phyloP scores from a whole-genome alignment of 2,797 vertebrate genomes.

The Sciurus carolinensis region DNA sequence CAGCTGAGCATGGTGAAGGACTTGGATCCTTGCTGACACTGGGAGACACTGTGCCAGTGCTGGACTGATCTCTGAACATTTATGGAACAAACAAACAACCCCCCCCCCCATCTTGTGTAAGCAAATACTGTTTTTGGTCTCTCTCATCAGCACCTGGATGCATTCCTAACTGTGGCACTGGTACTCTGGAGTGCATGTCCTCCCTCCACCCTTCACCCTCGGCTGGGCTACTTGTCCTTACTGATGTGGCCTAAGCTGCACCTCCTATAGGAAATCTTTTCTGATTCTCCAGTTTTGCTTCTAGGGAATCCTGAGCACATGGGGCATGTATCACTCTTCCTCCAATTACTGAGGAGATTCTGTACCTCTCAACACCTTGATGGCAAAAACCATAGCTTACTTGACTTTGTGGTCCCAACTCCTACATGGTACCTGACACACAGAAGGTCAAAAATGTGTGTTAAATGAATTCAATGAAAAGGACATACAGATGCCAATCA shows the following conservation, averaged over 20 bases:
- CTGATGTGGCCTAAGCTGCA: not conserved
- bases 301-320: not conserved
- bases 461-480: constrained; percentile 55
- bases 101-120: not conserved
- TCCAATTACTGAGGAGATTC: not conserved
- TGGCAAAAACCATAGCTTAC: not conserved
- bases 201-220: not conserved
- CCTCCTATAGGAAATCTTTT: constrained; percentile 1
- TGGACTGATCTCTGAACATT: not conserved
- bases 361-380: not conserved
- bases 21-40: not conserved
- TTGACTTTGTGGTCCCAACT: constrained; percentile 16
- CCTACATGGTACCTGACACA: not conserved
- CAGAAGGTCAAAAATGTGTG: not conserved
- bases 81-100: too few species aligned
- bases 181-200: not conserved
- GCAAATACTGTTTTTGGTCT: not conserved
- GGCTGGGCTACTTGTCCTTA: not conserved
- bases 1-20: not conserved
- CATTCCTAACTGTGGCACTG: not conserved
- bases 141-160: not conserved
- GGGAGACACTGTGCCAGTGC: not conserved
- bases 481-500: constrained; percentile 15
- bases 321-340: not conserved
- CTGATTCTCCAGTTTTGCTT: not conserved